Evolutionary conservation across 2,797 vertebrate genomes (phyloP), one percentile per base, ranked within the genome.

Genomic region (Scolopax rusticola): DNA sequence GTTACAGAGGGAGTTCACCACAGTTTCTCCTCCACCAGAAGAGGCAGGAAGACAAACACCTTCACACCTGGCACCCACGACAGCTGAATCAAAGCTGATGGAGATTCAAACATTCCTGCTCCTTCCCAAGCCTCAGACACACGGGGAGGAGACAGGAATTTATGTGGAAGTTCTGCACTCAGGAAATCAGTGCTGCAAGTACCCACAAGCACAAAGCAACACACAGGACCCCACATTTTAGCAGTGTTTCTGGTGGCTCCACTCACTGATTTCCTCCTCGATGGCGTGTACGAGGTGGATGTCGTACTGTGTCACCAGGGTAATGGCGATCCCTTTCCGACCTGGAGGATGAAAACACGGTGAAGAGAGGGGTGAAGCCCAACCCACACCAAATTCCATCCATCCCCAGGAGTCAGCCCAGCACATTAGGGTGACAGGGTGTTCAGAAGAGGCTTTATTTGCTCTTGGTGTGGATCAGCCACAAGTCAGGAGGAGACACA

Each of bases 281-380:
- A 99, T 99, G 59, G 99, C 94, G 0, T 98, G 99, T 27, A 99
- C 98, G 59, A 99, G 98, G 84, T 99, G 99, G 97, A 99, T 99
- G 98, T 99, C 99, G 2, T 99, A 99, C 98, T 99, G 99, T 0
- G 99, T 99, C 97, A 99, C 99, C 95, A 99, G 97, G 0, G 99
- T 99, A 95, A 99, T 98, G 53, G 99, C 99, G 16, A 99, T 95
- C 8, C 99, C 99, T 3, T 98, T 98, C 64, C 99, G 98, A 59
- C 99, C 99, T 99, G 96, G 20, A 7, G 9, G 71, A 27, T 4
- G 21, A 25, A 18, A 71, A 81, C 32, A 27, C 18, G 2, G 53
- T 1, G 3, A 73, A 4, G 17, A 11, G 32, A 23, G 47, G 77
- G 38, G 10, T 1, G n/a, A 25, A 48, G 40, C 2, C 71, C 30